These are phyloP conservation scores for Corythucha ciliata DNA, from an alignment of 2,888 invertebrate species.

Conservation along the genomic window DNA sequence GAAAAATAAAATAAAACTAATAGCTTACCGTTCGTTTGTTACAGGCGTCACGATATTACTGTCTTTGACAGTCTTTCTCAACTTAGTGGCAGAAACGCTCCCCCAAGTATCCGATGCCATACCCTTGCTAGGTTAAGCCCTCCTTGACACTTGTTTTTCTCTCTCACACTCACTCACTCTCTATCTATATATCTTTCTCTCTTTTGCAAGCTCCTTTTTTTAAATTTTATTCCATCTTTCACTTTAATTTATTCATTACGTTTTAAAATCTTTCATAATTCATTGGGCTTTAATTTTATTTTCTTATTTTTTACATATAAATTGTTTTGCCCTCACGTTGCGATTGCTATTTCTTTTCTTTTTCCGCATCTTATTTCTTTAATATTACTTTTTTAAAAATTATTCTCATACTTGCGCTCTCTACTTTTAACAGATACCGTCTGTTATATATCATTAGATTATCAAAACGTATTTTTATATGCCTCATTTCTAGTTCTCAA, in stretches of 20 bases:
- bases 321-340: too few relatives aligned
- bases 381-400: conserved; percentile 1
- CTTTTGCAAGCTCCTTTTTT: conserved; percentile 19
- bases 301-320: too few relatives aligned
- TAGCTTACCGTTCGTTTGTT: conserved; percentile 39
- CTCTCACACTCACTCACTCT: conserved; percentile 31
- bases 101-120: conserved; percentile 59
- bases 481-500: too few relatives aligned
- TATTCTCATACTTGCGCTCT: too few relatives aligned
- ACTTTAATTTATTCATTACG: conserved; percentile 10
- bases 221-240: conserved; percentile 11
- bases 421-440: too few relatives aligned
- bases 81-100: conserved; percentile 95
- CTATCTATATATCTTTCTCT: conserved; percentile 20
- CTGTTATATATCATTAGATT: too few relatives aligned
- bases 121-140: conserved; percentile 49
- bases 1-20: too few relatives aligned
- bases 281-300: too few relatives aligned
- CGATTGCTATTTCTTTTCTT: too few relatives aligned
- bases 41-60: conserved; percentile 93
- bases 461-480: too few relatives aligned
- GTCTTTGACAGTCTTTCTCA: conserved; percentile 95
- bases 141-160: conserved; percentile 32
- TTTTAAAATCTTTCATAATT: conserved; percentile 3
- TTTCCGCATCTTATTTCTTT: too few relatives aligned